Evolutionary conservation across 2,113 vertebrate species (phyloP).

Genomic region (Lamprotornis superbus): DNA sequence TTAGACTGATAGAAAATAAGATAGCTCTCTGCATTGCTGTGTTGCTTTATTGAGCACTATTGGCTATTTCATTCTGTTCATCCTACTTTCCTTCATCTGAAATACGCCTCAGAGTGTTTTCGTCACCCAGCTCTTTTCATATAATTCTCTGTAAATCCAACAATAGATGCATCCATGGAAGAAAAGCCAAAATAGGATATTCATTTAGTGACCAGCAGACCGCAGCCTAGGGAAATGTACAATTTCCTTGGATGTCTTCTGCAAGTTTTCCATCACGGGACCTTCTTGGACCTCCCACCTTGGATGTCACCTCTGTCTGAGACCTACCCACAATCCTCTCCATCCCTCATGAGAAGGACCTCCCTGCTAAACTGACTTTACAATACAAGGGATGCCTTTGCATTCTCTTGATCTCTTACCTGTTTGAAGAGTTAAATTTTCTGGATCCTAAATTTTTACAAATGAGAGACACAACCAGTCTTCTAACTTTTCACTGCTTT

Average conservation of each 20-base stretch:
- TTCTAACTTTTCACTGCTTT: background rate
- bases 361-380: background rate
- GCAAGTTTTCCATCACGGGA: background rate
- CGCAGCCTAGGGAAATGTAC: background rate
- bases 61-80: background rate
- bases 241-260: background rate
- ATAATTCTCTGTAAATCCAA: background rate
- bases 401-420: background rate
- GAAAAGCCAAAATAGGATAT: background rate
- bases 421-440: background rate
- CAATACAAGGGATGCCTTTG: accelerated
- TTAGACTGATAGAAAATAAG: background rate
- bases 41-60: background rate
- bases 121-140: background rate
- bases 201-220: background rate
- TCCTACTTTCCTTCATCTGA: background rate
- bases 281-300: background rate
- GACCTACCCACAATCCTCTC: background rate
- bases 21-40: background rate
- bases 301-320: background rate
- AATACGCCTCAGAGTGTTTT: background rate
- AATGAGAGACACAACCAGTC: background rate
- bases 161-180: background rate
- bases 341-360: background rate
- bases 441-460: background rate